Base-by-base conservation (phyloP, 2,113 vertebrate species). In the Nettapus auritus region DNA sequence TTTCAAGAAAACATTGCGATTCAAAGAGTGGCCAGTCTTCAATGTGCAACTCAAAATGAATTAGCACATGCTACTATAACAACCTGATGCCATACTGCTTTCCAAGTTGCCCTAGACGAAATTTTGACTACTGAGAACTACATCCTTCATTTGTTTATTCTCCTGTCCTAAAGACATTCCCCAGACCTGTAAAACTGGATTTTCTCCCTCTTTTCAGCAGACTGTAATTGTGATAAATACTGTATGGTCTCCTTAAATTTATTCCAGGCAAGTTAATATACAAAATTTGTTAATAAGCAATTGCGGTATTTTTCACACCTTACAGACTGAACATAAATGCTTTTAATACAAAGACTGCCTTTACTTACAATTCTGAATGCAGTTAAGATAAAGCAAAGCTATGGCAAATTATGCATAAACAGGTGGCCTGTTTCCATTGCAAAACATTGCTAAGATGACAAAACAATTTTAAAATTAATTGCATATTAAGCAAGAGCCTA, bases 41-140 rank as follows among this genome's bases (percentile, higher is more conserved):
- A 5, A 4, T 2, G 34, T 26, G 19, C n/a, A 42, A 53, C 83
- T 57, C 63, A 53, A 29, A 60, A 36, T 6, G 38, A 25, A 17
- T 8, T 28, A 33, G 19, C 2, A 17, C 2, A 6, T 31, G 29
- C 40, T 9, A 1, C 23, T 15, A 0, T 3, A 60, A n/a, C 40
- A 57, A 53, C 25, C 28, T 12, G 31, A 12, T 16, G 6, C 44
- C 13, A 7, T 6, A 9, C 31, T n/a, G 16, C 38, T 60, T 46
- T 50, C 60, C 28, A 25, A 33, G 64, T 19, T 92, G 34, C 44
- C 6, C 2, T 3, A 60, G 11, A 68, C 26, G 36, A 40, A 8
- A 9, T 3, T 8, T 6, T 63, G 46, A 46, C 40, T 55, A 59
- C 36, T 17, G 56, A 20, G n/a, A 36, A 16, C 12, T 6, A 22